Percentiles rank a stretch among this genome's conserved stretches.
Conservation (phyloP, 2,797 vertebrate species). For the Pachyuromys duprasi region DNA sequence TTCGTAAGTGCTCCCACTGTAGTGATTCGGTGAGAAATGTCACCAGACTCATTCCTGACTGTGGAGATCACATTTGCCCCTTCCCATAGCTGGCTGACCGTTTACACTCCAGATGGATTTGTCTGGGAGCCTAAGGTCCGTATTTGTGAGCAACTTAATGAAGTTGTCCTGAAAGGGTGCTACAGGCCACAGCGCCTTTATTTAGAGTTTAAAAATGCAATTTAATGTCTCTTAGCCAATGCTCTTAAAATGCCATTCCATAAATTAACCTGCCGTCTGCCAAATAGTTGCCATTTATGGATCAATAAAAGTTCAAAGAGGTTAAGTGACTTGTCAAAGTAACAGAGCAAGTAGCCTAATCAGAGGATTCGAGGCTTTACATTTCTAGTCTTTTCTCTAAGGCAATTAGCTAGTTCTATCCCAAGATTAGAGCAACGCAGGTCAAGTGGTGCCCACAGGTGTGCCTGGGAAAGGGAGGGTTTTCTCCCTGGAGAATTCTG, state of each 20-base stretch:
- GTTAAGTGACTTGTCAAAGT: conserved; percentile 71
- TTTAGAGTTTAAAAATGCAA: conserved; percentile 59
- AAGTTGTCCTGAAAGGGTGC: conserved; percentile 51
- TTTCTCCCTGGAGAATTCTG: conserved; percentile 49
- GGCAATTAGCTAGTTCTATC: conserved; percentile 57
- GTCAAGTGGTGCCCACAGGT: conserved; percentile 45
- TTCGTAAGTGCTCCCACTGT: not conserved
- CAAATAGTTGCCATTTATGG: conserved; percentile 72
- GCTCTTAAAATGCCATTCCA: conserved; percentile 45
- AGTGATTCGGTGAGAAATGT: not conserved
- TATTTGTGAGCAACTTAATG: not conserved
- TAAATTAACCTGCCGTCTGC: conserved; percentile 63
- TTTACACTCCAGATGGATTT: conserved; percentile 57
- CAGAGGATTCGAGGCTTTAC: conserved; percentile 53
- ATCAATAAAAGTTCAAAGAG: conserved; percentile 70
- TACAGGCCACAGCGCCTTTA: conserved; percentile 39
- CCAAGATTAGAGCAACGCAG: conserved; percentile 1
- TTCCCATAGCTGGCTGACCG: conserved; percentile 27
- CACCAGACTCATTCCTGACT: not conserved
- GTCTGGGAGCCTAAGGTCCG: not conserved
- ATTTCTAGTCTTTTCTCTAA: conserved; percentile 65
- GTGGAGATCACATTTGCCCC: not conserved
- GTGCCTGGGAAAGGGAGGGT: conserved; percentile 28
- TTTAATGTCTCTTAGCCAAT: conserved; percentile 49
- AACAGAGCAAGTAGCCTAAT: conserved; percentile 48